Conservation (phyloP, 2,797 vertebrate genomes). For the Aythya fuligula region DNA sequence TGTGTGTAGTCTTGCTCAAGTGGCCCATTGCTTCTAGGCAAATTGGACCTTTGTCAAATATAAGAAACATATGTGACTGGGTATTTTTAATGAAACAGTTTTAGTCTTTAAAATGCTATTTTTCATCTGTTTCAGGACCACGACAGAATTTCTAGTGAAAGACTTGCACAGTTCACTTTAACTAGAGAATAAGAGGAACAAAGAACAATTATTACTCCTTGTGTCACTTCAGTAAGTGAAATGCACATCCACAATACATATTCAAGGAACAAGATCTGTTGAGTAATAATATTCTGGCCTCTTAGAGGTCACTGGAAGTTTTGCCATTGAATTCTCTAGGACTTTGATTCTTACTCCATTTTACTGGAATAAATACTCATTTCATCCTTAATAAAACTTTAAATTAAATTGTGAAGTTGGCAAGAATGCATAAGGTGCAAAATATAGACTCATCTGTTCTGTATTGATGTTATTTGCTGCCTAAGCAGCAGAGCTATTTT, state of each 20-base stretch:
- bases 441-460: slow-evolving; percentile 36
- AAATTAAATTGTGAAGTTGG: slow-evolving; percentile 32
- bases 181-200: neutral
- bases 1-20: rapidly evolving
- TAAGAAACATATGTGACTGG: neutral
- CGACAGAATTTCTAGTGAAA: neutral
- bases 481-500: slow-evolving; percentile 65
- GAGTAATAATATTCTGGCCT: neutral
- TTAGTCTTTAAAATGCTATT: neutral
- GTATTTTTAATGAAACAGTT: neutral
- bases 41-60: neutral
- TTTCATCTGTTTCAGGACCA: neutral
- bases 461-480: slow-evolving; percentile 27
- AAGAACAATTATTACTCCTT: neutral
- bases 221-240: neutral
- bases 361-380: slow-evolving; percentile 14
- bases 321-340: neutral
- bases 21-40: neutral
- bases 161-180: neutral
- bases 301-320: neutral
- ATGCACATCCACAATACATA: neutral
- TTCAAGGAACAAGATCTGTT: neutral
- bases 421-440: slow-evolving; percentile 35
- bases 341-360: neutral
- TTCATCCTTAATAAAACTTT: slow-evolving; percentile 15